These are phyloP conservation scores for Ascidia mentula DNA, from an alignment of 23 tunicate species.

Conservation along the genomic window DNA sequence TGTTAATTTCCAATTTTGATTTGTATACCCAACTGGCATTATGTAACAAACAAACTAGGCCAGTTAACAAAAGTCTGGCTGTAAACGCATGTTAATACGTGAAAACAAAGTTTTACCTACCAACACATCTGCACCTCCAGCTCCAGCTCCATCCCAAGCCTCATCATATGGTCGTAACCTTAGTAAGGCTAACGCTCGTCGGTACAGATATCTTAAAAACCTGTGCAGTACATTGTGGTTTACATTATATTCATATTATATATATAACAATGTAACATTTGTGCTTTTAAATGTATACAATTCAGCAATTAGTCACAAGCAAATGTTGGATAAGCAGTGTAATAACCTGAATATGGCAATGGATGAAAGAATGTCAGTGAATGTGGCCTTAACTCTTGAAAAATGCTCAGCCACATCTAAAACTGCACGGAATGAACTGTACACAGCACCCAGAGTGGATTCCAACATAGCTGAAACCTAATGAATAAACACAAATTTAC, in stretches of 20 bases:
- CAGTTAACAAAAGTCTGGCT: too few species aligned
- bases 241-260: too few species aligned
- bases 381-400: conserved; percentile 77
- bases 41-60: too few species aligned
- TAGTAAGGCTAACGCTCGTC: conserved; percentile 43
- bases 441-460: conserved; percentile 87
- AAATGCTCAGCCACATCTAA: conserved; percentile 89
- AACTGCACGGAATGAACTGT: conserved; percentile 93
- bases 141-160: conserved; percentile 56
- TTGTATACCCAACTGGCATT: too few species aligned
- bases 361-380: conserved; percentile 82
- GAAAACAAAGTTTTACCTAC: too few species aligned
- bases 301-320: too few species aligned
- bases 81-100: not conserved
- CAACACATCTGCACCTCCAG: conserved; percentile 9
- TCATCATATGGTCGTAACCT: conserved; percentile 50
- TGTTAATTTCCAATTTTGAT: too few species aligned
- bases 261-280: too few species aligned
- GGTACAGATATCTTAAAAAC: conserved; percentile 58
- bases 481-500: too few species aligned
- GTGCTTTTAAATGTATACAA: too few species aligned
- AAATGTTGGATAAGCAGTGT: too few species aligned
- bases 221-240: conserved; percentile 18
- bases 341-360: conserved; percentile 70
- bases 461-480: conserved; percentile 86